Conservation (phyloP, 2,797 vertebrate species). For the Avahi laniger region DNA sequence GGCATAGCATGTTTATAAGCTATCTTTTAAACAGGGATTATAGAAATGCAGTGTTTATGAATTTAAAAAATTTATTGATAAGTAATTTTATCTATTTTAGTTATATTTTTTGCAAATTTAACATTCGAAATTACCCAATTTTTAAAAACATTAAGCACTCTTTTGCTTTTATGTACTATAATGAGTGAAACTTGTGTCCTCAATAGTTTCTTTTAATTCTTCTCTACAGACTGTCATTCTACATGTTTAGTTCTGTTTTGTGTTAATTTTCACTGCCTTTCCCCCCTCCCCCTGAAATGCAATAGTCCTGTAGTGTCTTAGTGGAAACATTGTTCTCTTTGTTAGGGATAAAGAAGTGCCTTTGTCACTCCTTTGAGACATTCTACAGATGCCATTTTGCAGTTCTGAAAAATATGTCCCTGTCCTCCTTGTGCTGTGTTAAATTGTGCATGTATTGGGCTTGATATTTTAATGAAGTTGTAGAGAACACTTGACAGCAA, state of each 20-base stretch:
- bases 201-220: conserved; percentile 56
- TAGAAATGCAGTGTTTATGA: neutral
- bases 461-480: conserved; percentile 76
- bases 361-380: conserved; percentile 78
- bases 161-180: neutral
- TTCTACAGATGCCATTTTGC: conserved; percentile 72
- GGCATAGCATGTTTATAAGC: neutral
- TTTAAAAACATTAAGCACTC: neutral
- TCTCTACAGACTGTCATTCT: conserved; percentile 7
- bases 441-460: conserved; percentile 57
- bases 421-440: conserved; percentile 53
- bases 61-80: neutral
- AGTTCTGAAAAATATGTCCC: conserved; percentile 47
- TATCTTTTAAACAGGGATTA: neutral
- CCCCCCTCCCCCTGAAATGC: neutral
- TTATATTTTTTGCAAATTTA: conserved; percentile 26
- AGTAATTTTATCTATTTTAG: neutral
- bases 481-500: conserved; percentile 52
- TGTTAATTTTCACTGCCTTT: conserved; percentile 62
- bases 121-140: neutral
- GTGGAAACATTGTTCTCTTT: conserved; percentile 79
- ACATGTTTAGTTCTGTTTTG: conserved; percentile 61
- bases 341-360: conserved; percentile 75
- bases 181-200: conserved; percentile 19
- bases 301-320: conserved; percentile 60